Conservation (phyloP, 1,140 invertebrate genomes). For the Philopotamus ludificatus region DNA sequence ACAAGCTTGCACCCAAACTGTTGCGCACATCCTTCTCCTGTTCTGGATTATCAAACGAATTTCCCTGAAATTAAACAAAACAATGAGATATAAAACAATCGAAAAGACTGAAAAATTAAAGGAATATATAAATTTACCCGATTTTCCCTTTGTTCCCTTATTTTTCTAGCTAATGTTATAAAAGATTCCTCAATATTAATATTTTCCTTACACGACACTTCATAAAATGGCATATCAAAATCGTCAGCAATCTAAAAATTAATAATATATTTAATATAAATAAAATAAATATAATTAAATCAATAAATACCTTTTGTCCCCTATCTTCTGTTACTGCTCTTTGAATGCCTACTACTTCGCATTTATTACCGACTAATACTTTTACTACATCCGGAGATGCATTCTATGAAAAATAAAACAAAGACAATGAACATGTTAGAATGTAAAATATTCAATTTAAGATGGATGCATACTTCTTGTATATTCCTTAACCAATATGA, state of each 20-base stretch:
- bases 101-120: neutral
- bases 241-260: conserved; percentile 78
- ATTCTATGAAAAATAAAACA: conserved; percentile 67
- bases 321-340: conserved; percentile 73
- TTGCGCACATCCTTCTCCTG: conserved; percentile 33
- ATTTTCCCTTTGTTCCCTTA: conserved; percentile 74
- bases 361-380: conserved; percentile 82
- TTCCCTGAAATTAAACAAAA: conserved; percentile 33
- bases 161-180: conserved; percentile 76
- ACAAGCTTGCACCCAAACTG: conserved; percentile 13
- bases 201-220: conserved; percentile 88
- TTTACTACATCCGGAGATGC: conserved; percentile 83
- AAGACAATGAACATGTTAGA: neutral
- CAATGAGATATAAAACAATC: conserved; percentile 1
- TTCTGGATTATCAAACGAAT: conserved; percentile 39
- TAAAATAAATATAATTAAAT: neutral
- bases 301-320: conserved; percentile 68
- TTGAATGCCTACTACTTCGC: conserved; percentile 69
- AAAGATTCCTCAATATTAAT: conserved; percentile 88
- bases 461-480: conserved; percentile 65
- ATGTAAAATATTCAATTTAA: neutral
- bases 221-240: conserved; percentile 90
- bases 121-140: conserved; percentile 56
- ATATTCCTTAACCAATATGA: conserved; percentile 86
- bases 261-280: neutral